phyloP scores from a whole-genome alignment of 2,113 vertebrate species.

The Varanus salvator region DNA sequence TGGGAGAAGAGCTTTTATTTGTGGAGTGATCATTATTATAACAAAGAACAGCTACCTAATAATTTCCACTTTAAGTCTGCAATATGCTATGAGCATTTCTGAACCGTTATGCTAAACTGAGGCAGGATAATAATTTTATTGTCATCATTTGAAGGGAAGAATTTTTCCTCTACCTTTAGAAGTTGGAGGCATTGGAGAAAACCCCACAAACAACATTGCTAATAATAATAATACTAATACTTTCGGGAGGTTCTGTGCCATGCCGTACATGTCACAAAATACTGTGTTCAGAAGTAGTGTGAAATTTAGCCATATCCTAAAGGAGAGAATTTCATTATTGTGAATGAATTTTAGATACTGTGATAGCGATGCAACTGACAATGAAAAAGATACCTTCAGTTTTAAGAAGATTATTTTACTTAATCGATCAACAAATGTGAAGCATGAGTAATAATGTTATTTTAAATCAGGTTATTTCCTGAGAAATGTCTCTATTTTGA shows the following conservation, averaged over 20 bases:
- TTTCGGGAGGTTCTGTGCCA: conserved; percentile 36
- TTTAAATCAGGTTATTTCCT: background rate
- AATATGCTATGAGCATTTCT: conserved; percentile 84
- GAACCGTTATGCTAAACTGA: conserved; percentile 88
- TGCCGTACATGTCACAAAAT: conserved; percentile 19
- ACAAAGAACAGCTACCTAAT: conserved; percentile 88
- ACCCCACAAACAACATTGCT: conserved; percentile 8
- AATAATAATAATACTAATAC: background rate
- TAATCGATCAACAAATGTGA: background rate
- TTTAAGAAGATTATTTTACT: background rate
- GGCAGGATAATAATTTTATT: conserved; percentile 85
- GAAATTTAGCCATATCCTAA: conserved; percentile 13
- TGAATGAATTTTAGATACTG: too few relatives aligned
- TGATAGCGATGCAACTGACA: conserved; percentile 7
- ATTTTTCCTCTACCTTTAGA: conserved; percentile 76
- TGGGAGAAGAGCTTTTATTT: conserved; percentile 91
- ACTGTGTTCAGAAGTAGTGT: background rate
- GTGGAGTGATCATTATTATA: conserved; percentile 90
- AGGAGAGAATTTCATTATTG: conserved; percentile 34
- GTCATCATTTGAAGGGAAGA: conserved; percentile 82
- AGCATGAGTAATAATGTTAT: background rate
- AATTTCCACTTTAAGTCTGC: conserved; percentile 87
- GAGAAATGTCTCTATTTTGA: background rate
- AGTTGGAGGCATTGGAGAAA: conserved; percentile 59
- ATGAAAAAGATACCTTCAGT: background rate